A percentile compares a stretch with the other conserved stretches of the same genome.
phyloP scores from a whole-genome alignment of 2,113 vertebrate genomes.

The Okapia johnstoni region DNA sequence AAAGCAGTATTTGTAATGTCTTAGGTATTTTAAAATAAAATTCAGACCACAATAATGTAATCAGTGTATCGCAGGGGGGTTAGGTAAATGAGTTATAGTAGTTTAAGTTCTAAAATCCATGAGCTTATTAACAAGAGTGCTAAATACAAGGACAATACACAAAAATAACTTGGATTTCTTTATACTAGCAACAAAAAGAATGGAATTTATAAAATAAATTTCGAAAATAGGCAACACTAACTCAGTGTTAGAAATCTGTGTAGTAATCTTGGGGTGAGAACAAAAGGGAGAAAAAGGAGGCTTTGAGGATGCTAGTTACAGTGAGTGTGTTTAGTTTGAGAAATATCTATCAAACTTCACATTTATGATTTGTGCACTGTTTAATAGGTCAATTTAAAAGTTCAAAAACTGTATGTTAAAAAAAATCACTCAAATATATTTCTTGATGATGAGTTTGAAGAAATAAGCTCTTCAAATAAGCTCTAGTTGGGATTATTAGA shows the following conservation, averaged over 20 bases:
- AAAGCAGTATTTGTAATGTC: not conserved
- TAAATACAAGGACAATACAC: not conserved
- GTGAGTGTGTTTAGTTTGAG: not conserved
- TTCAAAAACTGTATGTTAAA: constrained; percentile 5
- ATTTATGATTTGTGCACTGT: not conserved
- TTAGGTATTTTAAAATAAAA: not conserved
- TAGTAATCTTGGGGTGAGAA: not conserved
- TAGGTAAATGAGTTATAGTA: not conserved
- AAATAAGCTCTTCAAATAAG: not conserved
- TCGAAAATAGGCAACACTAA: not conserved
- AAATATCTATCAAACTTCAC: not conserved
- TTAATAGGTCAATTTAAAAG: not conserved
- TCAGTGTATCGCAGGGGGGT: not conserved
- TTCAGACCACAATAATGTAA: not conserved
- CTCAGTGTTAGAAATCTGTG: not conserved
- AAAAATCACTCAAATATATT: not conserved
- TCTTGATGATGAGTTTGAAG: constrained; percentile 4
- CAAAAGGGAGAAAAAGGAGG: not conserved
- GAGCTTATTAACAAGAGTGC: not conserved
- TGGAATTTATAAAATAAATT: not conserved
- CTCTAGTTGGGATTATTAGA: not conserved
- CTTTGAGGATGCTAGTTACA: not conserved
- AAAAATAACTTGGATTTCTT: not conserved
- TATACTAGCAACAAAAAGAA: not conserved
- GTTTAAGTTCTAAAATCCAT: not conserved